Base-by-base conservation (phyloP, 2,797 vertebrate genomes). In the Columba guinea region DNA sequence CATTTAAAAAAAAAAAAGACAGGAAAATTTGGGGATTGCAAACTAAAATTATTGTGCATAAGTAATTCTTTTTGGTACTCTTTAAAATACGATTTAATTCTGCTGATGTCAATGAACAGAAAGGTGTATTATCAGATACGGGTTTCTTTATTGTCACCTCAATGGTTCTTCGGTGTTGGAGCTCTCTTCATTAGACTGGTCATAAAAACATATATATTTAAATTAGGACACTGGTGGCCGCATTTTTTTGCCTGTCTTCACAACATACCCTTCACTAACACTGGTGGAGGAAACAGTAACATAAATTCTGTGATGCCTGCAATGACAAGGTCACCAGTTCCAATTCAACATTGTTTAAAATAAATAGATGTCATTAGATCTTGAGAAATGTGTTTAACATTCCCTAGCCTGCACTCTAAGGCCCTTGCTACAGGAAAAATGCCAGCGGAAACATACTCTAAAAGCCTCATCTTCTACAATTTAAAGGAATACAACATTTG, bases 401-500 rank as follows among this genome's bases (percentile, higher is more conserved):
- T 90, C 64, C 84, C 75, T 56, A 89, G 81, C 37, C 84, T 84
- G 78, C 68, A 80, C 86, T 41, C 64, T 85, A 48, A 90, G n/a
- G 64, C 78, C 60, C 70, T 90, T 55, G 84, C 93, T 95, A 92
- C 60, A 90, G 68, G 35, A 46, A 81, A 93, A 95, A 94, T 52
- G 67, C 84, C 91, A 89, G 60, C 58, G 59, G 87, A 95, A 95
- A 84, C 84, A 92, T 16, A 78, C 37, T 77, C 71, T 82, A 74
- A 96, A 96, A 96, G 84, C 77, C 64, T 94, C 86, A 95, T 94
- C 91, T 91, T 79, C 86, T 74, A 28, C 95, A 92, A 94, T 93
- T 92, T 92, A 89, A 94, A 95, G 88, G 77, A 93, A 94, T 68
- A 84, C 41, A 95, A 73, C 73, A 95, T 94, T 96, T 90, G 91